A percentile compares a stretch with the other conserved stretches of the same genome.
These are phyloP conservation scores for Tetranychus truncatus DNA, from an alignment of 2,888 invertebrate species.

Conservation along the genomic window DNA sequence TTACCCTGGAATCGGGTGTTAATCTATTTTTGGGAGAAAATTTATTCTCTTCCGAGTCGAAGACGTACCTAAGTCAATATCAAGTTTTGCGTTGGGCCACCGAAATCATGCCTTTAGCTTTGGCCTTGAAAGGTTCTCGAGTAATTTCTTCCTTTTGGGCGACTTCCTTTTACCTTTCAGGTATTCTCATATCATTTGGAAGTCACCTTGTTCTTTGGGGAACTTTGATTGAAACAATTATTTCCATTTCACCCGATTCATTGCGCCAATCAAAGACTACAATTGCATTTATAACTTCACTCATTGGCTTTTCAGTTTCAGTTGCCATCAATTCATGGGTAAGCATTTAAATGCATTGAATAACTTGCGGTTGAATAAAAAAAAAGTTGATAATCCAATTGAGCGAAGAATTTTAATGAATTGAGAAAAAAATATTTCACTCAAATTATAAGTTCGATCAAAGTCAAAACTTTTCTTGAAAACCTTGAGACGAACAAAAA, in stretches of 20 bases:
- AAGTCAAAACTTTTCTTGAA: too few species aligned
- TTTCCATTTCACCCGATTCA: slow-evolving; percentile 53
- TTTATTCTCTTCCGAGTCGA: slow-evolving; percentile 19
- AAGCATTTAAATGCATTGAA: slow-evolving; percentile 29
- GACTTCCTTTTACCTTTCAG: slow-evolving; percentile 60
- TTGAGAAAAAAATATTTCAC: too few species aligned
- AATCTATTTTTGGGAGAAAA: slow-evolving; percentile 23
- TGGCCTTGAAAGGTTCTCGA: slow-evolving; percentile 54
- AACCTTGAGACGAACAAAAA: too few species aligned
- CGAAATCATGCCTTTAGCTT: slow-evolving; percentile 70
- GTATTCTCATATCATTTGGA: slow-evolving; percentile 67
- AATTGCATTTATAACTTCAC: slow-evolving; percentile 58
- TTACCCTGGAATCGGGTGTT: slow-evolving; percentile 18
- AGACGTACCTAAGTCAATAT: slow-evolving; percentile 36
- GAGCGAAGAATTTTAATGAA: too few species aligned
- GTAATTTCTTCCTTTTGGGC: slow-evolving; percentile 71
- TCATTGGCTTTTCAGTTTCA: slow-evolving; percentile 60
- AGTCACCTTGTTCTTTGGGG: slow-evolving; percentile 74
- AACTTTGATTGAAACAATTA: slow-evolving; percentile 63
- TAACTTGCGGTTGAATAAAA: too few species aligned
- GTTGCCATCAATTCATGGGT: slow-evolving; percentile 70
- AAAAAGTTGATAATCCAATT: too few species aligned
- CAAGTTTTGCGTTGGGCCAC: slow-evolving; percentile 65
- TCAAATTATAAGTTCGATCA: too few species aligned
- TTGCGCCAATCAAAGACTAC: slow-evolving; percentile 60